A percentile compares a stretch with the other conserved stretches of the same genome.
phyloP scores from a whole-genome alignment of 2,888 invertebrate species.

The Cheilosia vulpina region DNA sequence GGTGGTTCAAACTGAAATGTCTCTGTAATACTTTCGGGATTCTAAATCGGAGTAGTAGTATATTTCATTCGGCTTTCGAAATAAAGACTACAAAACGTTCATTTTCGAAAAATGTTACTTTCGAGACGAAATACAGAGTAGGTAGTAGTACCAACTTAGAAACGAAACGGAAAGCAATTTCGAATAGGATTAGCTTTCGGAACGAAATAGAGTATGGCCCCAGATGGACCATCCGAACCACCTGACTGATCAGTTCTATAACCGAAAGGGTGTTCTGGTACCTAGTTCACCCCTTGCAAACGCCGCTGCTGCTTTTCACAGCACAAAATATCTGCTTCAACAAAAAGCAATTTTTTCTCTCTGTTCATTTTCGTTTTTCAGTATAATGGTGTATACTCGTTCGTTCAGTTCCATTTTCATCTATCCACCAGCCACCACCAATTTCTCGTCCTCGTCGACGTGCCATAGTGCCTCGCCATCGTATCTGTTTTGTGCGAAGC shows the following conservation, averaged over 20 bases:
- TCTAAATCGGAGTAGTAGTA: too few relatives aligned
- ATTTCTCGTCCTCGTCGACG: conserved; percentile 64
- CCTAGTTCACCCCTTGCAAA: conserved; percentile 9
- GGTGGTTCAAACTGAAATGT: too few relatives aligned
- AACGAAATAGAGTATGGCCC: too few relatives aligned
- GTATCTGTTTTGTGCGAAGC: conserved; percentile 44
- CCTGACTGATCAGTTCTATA: not conserved
- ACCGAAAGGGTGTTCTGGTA: not conserved
- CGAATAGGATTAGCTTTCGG: too few relatives aligned
- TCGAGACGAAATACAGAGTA: too few relatives aligned
- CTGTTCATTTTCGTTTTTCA: conserved; percentile 59
- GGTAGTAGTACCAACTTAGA: too few relatives aligned
- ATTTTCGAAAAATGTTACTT: too few relatives aligned
- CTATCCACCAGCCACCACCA: conserved; percentile 52
- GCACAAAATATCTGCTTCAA: conserved; percentile 55
- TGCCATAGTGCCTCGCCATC: conserved; percentile 30
- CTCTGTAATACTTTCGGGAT: too few relatives aligned
- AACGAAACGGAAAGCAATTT: too few relatives aligned
- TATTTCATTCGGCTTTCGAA: too few relatives aligned
- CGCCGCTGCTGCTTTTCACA: conserved; percentile 32
- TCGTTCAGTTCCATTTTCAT: conserved; percentile 69
- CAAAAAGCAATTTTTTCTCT: conserved; percentile 53
- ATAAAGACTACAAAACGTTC: too few relatives aligned
- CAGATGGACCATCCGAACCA: not conserved
- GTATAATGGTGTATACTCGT: conserved; percentile 46